These are phyloP conservation scores for Eira barbara DNA, from an alignment of 2,113 vertebrate species.

Conservation along the genomic window DNA sequence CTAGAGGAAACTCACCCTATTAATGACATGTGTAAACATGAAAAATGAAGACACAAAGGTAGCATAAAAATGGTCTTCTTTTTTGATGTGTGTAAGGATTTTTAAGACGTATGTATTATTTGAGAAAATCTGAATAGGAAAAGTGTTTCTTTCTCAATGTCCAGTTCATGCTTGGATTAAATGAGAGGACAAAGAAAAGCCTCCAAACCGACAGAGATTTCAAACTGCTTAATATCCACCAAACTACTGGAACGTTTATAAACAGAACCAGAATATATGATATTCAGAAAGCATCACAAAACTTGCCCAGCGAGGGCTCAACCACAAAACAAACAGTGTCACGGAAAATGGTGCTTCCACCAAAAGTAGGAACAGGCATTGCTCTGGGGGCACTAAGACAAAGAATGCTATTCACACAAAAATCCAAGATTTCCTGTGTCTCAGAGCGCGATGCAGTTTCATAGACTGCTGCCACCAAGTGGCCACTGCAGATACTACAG, in stretches of 20 bases:
- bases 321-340: not conserved
- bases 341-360: not conserved
- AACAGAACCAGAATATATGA: not conserved
- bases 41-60: not conserved
- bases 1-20: not conserved
- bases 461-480: conserved; percentile 33
- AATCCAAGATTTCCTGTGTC: not conserved
- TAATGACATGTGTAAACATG: not conserved
- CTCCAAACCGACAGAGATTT: not conserved
- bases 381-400: not conserved
- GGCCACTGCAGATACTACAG: not conserved
- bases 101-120: not conserved
- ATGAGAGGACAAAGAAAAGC: not conserved
- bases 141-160: not conserved
- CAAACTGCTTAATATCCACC: not conserved
- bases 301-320: not conserved
- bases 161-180: not conserved
- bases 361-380: not conserved
- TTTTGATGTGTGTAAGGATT: not conserved
- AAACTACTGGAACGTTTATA: not conserved
- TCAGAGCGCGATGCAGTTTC: rapidly evolving
- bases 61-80: not conserved
- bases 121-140: conserved; percentile 15
- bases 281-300: not conserved
- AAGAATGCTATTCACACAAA: not conserved